Conservation (phyloP, 1,140 invertebrate species). For the Drosophila athabasca region DNA sequence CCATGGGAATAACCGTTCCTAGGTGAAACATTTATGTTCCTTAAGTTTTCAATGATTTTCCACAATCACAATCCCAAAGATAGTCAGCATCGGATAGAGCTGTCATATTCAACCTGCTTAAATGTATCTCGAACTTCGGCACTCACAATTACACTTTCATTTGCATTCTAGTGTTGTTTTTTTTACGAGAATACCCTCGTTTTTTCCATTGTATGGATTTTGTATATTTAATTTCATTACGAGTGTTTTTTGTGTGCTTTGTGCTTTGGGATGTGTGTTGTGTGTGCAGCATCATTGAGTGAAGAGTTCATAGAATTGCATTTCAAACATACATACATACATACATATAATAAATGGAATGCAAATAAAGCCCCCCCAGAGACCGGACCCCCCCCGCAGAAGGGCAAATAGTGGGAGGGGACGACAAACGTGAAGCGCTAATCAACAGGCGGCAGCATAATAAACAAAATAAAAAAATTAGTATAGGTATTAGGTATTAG, state of each 20-base stretch:
- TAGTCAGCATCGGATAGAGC: no score
- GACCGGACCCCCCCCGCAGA: not conserved
- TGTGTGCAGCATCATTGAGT: constrained; percentile 36
- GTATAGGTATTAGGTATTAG: no score
- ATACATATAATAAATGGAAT: constrained; percentile 40
- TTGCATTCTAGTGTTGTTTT: not conserved
- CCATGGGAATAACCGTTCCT: no score
- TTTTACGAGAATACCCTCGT: constrained; percentile 5
- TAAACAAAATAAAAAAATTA: constrained; percentile 25
- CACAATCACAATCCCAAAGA: no score
- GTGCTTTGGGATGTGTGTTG: no score
- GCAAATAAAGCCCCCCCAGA: constrained; percentile 34
- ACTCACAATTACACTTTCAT: constrained; percentile 1
- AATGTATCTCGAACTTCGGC: not conserved
- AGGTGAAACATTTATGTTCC: no score
- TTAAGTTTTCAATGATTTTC: no score
- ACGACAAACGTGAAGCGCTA: constrained; percentile 29
- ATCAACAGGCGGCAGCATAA: constrained; percentile 49
- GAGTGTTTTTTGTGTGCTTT: constrained; percentile 43
- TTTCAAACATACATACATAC: constrained; percentile 34
- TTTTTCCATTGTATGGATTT: constrained; percentile 28
- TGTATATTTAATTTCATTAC: constrained; percentile 72
- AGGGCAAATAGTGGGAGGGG: not conserved
- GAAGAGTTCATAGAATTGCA: constrained; percentile 41
- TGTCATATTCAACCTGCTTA: no score